Percentiles rank a stretch among this genome's conserved stretches.
These are phyloP conservation scores for Pseudomyrmex flavicornis DNA, from an alignment of 1,140 invertebrate species.

Conservation along the genomic window DNA sequence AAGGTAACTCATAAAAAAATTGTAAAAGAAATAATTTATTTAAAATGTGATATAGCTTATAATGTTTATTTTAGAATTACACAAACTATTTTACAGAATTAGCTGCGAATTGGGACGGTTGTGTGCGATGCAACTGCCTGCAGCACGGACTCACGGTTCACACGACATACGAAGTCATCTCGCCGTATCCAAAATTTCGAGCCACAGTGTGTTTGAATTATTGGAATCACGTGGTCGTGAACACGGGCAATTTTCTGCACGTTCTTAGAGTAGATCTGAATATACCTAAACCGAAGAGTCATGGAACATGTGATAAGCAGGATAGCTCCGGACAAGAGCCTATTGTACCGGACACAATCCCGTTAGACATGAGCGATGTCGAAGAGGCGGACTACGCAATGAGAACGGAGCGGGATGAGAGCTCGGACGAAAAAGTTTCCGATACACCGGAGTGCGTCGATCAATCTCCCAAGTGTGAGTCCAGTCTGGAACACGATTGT, in stretches of 20 bases:
- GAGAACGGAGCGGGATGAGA: constrained; percentile 76
- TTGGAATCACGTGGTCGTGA: constrained; percentile 88
- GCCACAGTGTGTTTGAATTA: constrained; percentile 87
- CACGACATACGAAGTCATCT: constrained; percentile 89
- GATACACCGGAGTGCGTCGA: constrained; percentile 71
- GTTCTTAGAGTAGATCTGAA: constrained; percentile 86
- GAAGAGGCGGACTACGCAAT: constrained; percentile 78
- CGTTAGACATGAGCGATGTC: constrained; percentile 80
- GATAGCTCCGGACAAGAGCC: constrained; percentile 73
- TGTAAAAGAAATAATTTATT: background rate
- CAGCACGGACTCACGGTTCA: constrained; percentile 90
- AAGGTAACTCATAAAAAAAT: constrained; percentile 58
- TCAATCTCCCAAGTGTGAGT: constrained; percentile 77
- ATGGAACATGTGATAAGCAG: constrained; percentile 77
- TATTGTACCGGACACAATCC: constrained; percentile 75
- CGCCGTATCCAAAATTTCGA: constrained; percentile 89
- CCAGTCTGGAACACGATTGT: constrained; percentile 75
- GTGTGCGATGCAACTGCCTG: constrained; percentile 87
- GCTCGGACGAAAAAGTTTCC: constrained; percentile 75
- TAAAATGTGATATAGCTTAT: background rate
- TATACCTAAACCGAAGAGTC: constrained; percentile 76
- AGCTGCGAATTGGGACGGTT: constrained; percentile 87
- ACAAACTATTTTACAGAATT: constrained; percentile 81
- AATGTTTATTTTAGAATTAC: constrained; percentile 21
- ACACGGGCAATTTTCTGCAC: constrained; percentile 90